Conservation (phyloP, 2,797 vertebrate species). For the Pangasius djambal region DNA sequence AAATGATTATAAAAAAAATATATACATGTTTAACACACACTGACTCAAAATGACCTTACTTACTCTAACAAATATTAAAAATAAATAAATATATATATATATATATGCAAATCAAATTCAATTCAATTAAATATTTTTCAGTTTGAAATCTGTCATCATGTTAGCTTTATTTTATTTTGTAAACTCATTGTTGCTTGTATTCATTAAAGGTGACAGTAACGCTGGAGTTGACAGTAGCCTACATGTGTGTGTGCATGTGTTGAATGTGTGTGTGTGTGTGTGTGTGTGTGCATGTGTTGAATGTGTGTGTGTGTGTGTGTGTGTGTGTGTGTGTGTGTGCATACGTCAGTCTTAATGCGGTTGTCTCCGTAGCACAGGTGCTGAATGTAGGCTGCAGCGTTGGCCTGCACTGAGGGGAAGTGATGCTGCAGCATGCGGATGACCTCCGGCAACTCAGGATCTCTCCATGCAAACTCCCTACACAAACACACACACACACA, state of each 20-base stretch:
- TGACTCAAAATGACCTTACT: background rate
- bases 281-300: constrained; percentile 13
- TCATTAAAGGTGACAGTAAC: background rate
- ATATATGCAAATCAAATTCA: background rate
- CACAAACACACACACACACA: constrained; percentile 10
- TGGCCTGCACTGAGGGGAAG: constrained; percentile 97
- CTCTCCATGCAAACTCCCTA: constrained; percentile 97
- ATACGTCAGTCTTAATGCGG: constrained; percentile 91
- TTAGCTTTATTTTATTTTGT: background rate
- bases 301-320: background rate
- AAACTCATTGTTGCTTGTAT: background rate
- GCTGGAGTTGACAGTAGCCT: background rate
- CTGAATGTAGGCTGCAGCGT: constrained; percentile 95
- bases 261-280: constrained; percentile 3
- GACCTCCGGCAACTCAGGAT: constrained; percentile 93
- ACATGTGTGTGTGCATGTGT: background rate
- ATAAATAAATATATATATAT: background rate
- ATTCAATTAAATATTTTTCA: background rate
- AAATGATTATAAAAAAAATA: background rate
- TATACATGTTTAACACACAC: background rate
- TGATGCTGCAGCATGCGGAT: constrained; percentile 99
- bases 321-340: constrained; percentile 2
- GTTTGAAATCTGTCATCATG: background rate
- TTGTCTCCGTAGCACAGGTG: constrained; percentile 97
- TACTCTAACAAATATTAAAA: background rate